Conservation (phyloP, 1,140 invertebrate genomes). For the Grapholita molesta region DNA sequence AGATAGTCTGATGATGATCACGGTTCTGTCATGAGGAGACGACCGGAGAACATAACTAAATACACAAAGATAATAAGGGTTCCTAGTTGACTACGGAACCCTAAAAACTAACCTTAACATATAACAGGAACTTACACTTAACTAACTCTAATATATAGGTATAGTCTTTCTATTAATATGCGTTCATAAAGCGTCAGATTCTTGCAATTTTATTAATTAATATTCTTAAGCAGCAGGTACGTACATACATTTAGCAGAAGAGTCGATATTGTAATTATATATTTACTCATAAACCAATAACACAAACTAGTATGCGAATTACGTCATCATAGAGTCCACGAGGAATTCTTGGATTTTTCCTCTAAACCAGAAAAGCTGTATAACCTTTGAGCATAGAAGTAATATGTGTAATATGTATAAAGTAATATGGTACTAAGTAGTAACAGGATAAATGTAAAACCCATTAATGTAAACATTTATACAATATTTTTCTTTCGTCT, state of each 20-base stretch:
- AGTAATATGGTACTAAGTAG: not conserved
- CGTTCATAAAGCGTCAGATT: too few species aligned
- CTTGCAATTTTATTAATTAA: not conserved
- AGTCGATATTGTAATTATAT: not conserved
- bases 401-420: not conserved
- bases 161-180: too few species aligned
- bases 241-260: not conserved
- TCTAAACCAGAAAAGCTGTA: not conserved
- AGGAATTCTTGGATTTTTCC: not conserved
- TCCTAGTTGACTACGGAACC: too few species aligned
- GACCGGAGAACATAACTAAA: too few species aligned
- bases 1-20: too few species aligned
- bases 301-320: not conserved
- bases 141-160: too few species aligned
- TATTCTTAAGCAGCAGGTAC: not conserved
- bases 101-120: too few species aligned
- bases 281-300: not conserved
- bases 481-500: too few species aligned
- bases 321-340: not conserved
- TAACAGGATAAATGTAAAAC: not conserved
- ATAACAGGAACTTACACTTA: too few species aligned
- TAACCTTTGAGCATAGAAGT: not conserved
- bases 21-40: too few species aligned
- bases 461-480: too few species aligned
- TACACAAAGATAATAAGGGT: too few species aligned